These are phyloP conservation scores for Paratilapia polleni DNA, from an alignment of 2,113 vertebrate species.

Conservation along the genomic window DNA sequence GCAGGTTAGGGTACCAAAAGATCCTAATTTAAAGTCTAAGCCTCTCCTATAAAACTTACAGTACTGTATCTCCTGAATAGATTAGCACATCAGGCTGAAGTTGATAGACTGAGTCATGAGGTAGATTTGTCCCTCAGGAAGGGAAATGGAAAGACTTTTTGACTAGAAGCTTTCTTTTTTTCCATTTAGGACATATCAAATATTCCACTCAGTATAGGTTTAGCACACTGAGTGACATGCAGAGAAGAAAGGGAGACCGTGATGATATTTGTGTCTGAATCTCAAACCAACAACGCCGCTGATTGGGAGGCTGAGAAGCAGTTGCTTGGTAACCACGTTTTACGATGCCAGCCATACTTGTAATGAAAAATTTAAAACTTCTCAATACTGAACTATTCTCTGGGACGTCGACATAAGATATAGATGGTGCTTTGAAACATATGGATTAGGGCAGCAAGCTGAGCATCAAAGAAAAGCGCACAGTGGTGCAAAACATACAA, in stretches of 20 bases:
- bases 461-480: slow-evolving; percentile 1
- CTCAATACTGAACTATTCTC: slow-evolving; percentile 66
- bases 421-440: slow-evolving; percentile 51
- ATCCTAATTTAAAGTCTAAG: slow-evolving; percentile 63
- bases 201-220: slow-evolving; percentile 29
- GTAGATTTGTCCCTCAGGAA: slow-evolving; percentile 25
- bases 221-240: slow-evolving; percentile 35
- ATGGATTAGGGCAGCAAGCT: slow-evolving; percentile 13
- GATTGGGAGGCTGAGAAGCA: slow-evolving; percentile 75
- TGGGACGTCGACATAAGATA: slow-evolving; percentile 60
- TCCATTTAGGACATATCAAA: slow-evolving; percentile 9
- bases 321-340: slow-evolving; percentile 83
- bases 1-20: slow-evolving; percentile 49
- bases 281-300: slow-evolving; percentile 59
- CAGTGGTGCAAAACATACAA: neutral
- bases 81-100: slow-evolving; percentile 20
- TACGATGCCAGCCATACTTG: slow-evolving; percentile 73
- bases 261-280: slow-evolving; percentile 58
- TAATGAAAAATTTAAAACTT: slow-evolving; percentile 80
- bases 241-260: slow-evolving; percentile 30
- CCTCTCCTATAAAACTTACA: slow-evolving; percentile 36
- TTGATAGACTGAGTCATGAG: slow-evolving; percentile 21
- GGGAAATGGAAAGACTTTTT: slow-evolving; percentile 15
- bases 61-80: slow-evolving; percentile 33
- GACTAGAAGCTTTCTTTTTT: slow-evolving; percentile 36